phyloP scores from a whole-genome alignment of 2,888 invertebrate species.

The Diarsia mendica region DNA sequence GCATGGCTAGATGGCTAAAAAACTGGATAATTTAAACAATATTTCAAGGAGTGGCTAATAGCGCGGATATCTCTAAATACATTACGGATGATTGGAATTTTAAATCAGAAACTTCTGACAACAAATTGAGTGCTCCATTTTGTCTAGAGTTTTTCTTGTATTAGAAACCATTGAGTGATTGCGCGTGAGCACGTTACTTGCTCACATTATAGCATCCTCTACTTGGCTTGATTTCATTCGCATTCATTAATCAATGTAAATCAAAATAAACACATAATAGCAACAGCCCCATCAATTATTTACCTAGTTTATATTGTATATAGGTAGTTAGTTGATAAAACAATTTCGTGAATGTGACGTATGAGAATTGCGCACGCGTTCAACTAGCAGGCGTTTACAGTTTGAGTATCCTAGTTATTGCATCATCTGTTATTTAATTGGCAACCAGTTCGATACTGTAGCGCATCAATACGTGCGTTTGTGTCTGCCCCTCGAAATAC shows the following conservation, averaged over 20 bases:
- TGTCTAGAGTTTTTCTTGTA: conserved; percentile 23
- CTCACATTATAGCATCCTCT: conserved; percentile 56
- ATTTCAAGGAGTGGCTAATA: background rate
- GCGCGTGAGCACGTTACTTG: conserved; percentile 47
- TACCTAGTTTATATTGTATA: background rate
- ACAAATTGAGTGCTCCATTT: conserved; percentile 10
- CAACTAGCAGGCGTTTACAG: conserved; percentile 16
- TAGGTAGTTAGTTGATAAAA: conserved; percentile 22
- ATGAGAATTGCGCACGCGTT: conserved; percentile 15
- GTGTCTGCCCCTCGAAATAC: conserved; percentile 32
- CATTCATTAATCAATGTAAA: conserved; percentile 20
- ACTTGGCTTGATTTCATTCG: conserved; percentile 38
- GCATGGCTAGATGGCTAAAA: background rate
- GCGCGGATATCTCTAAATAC: conserved; percentile 5
- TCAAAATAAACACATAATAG: conserved; percentile 27
- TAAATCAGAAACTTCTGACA: conserved; percentile 24
- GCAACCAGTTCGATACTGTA: conserved; percentile 37
- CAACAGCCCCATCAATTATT: conserved; percentile 29
- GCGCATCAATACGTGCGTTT: conserved; percentile 30
- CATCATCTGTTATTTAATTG: conserved; percentile 52
- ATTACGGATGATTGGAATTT: background rate
- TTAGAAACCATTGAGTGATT: conserved; percentile 59
- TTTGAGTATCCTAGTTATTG: conserved; percentile 41
- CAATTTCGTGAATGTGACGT: conserved; percentile 19
- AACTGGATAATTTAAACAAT: background rate